phyloP scores from a whole-genome alignment of 1,140 invertebrate genomes.

The Eumaeus atala region DNA sequence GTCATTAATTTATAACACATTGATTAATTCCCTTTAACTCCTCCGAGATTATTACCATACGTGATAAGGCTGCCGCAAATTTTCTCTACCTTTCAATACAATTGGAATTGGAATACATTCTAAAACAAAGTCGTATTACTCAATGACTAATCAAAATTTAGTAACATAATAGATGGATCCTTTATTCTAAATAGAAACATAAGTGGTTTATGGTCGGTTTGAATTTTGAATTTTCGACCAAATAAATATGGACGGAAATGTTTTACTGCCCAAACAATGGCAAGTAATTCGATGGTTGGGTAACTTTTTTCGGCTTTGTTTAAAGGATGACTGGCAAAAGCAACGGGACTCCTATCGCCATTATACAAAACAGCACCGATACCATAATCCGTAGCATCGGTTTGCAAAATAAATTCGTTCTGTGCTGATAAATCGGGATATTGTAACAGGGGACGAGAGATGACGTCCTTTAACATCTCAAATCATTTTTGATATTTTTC shows the following conservation, averaged over 20 bases:
- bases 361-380: neutral
- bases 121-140: slow-evolving; percentile 24
- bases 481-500: too few relatives aligned
- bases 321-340: slow-evolving; percentile 3
- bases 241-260: slow-evolving; percentile 11
- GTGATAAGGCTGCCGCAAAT: slow-evolving; percentile 24
- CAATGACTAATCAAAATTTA: slow-evolving; percentile 20
- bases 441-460: too few relatives aligned
- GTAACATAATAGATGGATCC: slow-evolving; percentile 23
- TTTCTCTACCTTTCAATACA: slow-evolving; percentile 23
- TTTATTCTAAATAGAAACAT: slow-evolving; percentile 19
- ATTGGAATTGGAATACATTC: too few relatives aligned
- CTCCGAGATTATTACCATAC: slow-evolving; percentile 1
- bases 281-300: too few relatives aligned
- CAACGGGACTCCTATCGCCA: neutral
- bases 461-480: too few relatives aligned
- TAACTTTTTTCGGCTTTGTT: too few relatives aligned
- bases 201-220: slow-evolving; percentile 17
- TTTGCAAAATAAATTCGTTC: too few relatives aligned
- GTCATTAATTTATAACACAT: neutral
- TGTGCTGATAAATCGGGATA: too few relatives aligned
- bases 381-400: too few relatives aligned
- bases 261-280: neutral
- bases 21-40: neutral
- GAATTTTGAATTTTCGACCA: slow-evolving; percentile 11